phyloP scores from a whole-genome alignment of 2,113 vertebrate species.

The Psilopsiagon aymara region DNA sequence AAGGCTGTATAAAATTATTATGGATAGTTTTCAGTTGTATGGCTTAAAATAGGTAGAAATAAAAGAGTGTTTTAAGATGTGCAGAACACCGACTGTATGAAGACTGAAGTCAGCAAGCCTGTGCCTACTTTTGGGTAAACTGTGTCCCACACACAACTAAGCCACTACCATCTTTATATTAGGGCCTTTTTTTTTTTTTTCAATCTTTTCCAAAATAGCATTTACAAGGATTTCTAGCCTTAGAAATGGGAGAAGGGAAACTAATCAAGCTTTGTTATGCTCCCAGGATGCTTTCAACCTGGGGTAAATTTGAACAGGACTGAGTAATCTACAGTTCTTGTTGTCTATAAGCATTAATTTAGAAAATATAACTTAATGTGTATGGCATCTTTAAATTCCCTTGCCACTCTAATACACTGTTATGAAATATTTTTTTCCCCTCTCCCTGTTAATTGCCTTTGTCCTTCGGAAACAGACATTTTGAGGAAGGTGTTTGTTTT shows the following conservation, averaged over 20 bases:
- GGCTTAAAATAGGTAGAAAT: not conserved
- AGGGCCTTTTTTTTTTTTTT: not conserved
- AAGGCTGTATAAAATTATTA: not conserved
- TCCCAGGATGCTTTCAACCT: not conserved
- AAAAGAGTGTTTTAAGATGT: not conserved
- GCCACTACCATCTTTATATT: not conserved
- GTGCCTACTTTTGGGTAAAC: not conserved
- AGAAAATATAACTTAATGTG: not conserved
- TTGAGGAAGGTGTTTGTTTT: not conserved
- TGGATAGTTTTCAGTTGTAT: not conserved
- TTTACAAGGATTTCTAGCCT: not conserved
- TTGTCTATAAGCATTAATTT: not conserved
- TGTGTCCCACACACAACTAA: not conserved
- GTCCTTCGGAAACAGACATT: not conserved
- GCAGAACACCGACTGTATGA: not conserved
- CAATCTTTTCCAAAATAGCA: not conserved
- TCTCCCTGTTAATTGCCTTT: constrained; percentile 40
- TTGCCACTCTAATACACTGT: not conserved
- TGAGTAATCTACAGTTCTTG: not conserved
- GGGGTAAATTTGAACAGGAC: not conserved
- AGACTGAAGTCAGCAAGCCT: not conserved
- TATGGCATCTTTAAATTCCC: constrained; percentile 10
- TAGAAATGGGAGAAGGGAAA: not conserved
- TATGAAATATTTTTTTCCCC: not conserved
- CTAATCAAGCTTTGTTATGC: not conserved